Evolutionary conservation across 2,113 vertebrate genomes (phyloP), one percentile per base, ranked within the genome.

Genomic region (Oplegnathus fasciatus): DNA sequence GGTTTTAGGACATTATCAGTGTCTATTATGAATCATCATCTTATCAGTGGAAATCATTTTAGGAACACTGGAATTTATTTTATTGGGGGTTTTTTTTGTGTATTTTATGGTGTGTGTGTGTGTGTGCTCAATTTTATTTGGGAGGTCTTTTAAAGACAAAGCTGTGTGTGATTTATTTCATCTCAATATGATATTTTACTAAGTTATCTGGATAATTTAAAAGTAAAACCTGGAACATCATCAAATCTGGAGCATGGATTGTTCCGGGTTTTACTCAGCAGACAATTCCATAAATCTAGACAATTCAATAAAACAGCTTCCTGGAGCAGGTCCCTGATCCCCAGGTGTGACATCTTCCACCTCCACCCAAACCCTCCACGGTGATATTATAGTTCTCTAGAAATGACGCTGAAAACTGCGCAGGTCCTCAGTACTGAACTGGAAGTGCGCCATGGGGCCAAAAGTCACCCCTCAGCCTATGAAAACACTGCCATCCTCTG

Each of bases 401-500:
- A 80, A 71, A 71, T 2, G n/a, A 17, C 17, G 1, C 57, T n/a
- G 57, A 32, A 57, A 66, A 50, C 40, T 26, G 55, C 24, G 26
- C 44, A 85, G 71, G 70, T 20, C 65, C 57, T 76, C 6, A 8
- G 30, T 65, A 13, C 18, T 24, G 48, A 81, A 50, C 32, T 75
- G 58, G 64, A 84, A 73, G 58, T 83, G 70, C 75, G 73, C 88
- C 80, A 86, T 37, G 69, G 82, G 75, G 84, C 88, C 86, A 87
- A 77, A 80, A 65, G 88, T 86, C 83, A 71, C 60, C 65, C 24
- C 54, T 28, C 58, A 78, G 42, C 66, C 68, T 65, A 60, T 76
- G 90, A 78, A 79, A 84, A 87, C 28, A 86, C 87, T 77, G 94
- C 93, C 93, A 88, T 80, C 93, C 64, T 85, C 86, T 78, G 94